Evolutionary conservation across 2,113 vertebrate genomes (phyloP).

Genomic region (Desmodus rotundus): DNA sequence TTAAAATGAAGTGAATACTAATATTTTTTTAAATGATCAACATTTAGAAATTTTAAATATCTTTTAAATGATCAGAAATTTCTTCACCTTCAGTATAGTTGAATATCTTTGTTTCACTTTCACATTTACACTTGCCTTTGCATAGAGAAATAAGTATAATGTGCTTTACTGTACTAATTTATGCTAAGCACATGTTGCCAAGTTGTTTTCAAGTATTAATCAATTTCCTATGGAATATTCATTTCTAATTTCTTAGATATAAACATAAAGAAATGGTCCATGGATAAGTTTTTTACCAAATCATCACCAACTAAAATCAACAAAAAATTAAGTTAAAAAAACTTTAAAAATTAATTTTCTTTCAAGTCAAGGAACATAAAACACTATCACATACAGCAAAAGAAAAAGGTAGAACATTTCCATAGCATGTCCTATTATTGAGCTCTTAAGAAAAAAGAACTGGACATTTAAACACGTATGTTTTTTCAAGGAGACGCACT

Average conservation of each 20-base stretch:
- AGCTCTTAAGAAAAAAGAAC: neutral
- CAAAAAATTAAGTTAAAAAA: neutral
- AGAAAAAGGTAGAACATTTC: neutral
- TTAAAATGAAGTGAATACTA: slow-evolving; percentile 13
- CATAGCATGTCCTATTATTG: neutral
- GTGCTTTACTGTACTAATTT: slow-evolving; percentile 24
- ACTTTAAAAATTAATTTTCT: neutral
- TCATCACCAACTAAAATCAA: neutral
- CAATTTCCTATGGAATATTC: neutral
- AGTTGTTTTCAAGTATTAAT: neutral
- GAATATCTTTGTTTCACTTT: slow-evolving; percentile 14
- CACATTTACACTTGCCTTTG: slow-evolving; percentile 5
- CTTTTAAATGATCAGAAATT: too few species aligned
- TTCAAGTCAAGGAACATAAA: neutral
- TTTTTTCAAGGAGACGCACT: neutral
- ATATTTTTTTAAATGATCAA: neutral
- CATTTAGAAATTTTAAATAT: too few species aligned
- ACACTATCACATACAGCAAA: neutral
- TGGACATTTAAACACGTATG: neutral
- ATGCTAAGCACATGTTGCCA: neutral
- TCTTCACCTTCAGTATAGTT: neutral
- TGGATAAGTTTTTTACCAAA: neutral
- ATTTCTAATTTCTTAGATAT: neutral
- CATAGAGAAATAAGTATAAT: slow-evolving; percentile 18
- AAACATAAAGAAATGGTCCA: neutral